A percentile compares a stretch with the other conserved stretches of the same genome.
Conservation (phyloP, 2,113 vertebrate species). For the Entelurus aequoreus region DNA sequence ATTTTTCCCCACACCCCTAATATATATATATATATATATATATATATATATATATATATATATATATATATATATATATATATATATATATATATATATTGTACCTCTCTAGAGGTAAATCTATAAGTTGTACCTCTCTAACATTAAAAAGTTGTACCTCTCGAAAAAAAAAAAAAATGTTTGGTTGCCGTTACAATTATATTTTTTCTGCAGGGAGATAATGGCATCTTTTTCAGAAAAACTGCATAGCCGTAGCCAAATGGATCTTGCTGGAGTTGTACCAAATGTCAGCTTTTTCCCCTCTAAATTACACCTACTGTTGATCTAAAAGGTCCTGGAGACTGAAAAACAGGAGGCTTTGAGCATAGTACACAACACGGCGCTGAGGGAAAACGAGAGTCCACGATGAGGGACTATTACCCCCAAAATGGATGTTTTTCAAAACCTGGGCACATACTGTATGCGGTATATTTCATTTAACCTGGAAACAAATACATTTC, state of each 20-base stretch:
- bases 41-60: no score
- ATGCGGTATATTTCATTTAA: background rate
- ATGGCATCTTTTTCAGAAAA: conserved; percentile 22
- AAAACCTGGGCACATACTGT: conserved; percentile 4
- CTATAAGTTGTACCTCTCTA: background rate
- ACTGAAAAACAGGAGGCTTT: conserved; percentile 12
- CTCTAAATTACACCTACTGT: conserved; percentile 17
- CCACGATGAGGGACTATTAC: conserved; percentile 27
- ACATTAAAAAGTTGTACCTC: background rate
- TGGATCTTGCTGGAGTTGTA: conserved; percentile 25
- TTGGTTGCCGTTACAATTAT: conserved; percentile 14
- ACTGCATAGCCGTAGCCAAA: conserved; percentile 14
- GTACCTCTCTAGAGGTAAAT: no score
- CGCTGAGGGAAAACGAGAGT: conserved; percentile 24
- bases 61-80: no score
- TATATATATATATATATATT: no score
- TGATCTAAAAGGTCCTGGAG: conserved; percentile 35
- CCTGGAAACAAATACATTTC: background rate
- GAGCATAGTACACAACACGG: conserved; percentile 29
- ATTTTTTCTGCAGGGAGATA: conserved; percentile 11
- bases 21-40: no score
- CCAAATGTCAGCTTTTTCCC: conserved; percentile 23
- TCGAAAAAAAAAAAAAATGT: background rate
- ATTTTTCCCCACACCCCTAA: no score
- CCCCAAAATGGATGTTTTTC: conserved; percentile 21